Percentiles rank a stretch among this genome's conserved stretches.
Conservation (phyloP, 2,888 invertebrate species). For the Diadromus collaris region DNA sequence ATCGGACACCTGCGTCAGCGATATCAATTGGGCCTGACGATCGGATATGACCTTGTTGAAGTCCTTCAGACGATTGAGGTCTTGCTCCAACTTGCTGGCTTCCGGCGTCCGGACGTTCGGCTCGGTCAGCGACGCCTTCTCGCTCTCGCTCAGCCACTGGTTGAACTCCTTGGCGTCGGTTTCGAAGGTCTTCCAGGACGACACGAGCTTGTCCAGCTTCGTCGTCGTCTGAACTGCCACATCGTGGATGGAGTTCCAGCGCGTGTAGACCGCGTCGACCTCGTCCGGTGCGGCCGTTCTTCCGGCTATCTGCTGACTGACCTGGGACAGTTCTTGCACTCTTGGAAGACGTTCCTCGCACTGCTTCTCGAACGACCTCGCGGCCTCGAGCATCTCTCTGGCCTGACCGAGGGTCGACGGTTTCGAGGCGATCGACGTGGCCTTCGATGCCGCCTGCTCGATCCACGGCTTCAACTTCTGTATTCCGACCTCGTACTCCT, state of each 20-base stretch:
- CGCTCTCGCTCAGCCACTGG: conserved; percentile 88
- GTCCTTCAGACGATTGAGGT: conserved; percentile 88
- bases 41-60: conserved; percentile 92
- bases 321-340: conserved; percentile 87
- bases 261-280: conserved; percentile 90
- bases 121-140: conserved; percentile 83
- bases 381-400: conserved; percentile 87
- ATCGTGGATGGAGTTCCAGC: conserved; percentile 93
- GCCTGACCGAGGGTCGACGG: conserved; percentile 91
- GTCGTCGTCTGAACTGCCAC: conserved; percentile 89
- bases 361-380: conserved; percentile 88
- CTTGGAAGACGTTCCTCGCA: conserved; percentile 89
- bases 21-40: conserved; percentile 91
- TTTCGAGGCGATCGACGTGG: conserved; percentile 87
- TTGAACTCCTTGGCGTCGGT: conserved; percentile 88
- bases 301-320: conserved; percentile 88
- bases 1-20: conserved; percentile 90
- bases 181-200: conserved; percentile 92
- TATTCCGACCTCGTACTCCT: conserved; percentile 90
- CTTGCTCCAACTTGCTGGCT: conserved; percentile 88
- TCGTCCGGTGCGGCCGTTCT: conserved; percentile 91
- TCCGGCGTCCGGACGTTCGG: conserved; percentile 86
- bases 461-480: conserved; percentile 94
- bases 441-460: conserved; percentile 92
- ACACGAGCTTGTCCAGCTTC: conserved; percentile 89